Evolutionary conservation across 2,113 vertebrate genomes (phyloP).

Genomic region (Odobenus rosmarus): DNA sequence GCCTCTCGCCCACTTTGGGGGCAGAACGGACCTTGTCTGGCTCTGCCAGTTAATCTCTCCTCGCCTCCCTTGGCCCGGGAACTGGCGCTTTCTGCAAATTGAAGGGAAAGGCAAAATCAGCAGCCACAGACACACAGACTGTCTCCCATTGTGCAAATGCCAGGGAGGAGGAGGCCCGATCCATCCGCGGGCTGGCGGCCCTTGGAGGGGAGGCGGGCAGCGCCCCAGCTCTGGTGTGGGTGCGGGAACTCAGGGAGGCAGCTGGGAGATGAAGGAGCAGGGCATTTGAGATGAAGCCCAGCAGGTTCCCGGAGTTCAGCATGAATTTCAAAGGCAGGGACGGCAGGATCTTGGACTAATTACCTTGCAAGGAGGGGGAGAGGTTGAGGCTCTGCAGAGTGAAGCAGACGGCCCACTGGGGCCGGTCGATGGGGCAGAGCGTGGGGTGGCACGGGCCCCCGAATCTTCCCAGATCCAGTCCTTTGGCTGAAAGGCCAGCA

Average conservation of each 20-base stretch:
- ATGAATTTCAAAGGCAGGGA: slow-evolving; percentile 72
- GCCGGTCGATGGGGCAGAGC: accelerated
- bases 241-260: slow-evolving; percentile 21
- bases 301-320: slow-evolving; percentile 34
- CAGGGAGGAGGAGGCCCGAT: not conserved
- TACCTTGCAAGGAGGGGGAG: not conserved
- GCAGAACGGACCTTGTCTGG: accelerated
- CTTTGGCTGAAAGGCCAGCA: not conserved
- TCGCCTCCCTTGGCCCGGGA: not conserved
- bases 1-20: not conserved
- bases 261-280: slow-evolving; percentile 62
- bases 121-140: not conserved
- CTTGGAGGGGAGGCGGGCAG: not conserved
- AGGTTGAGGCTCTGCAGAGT: not conserved
- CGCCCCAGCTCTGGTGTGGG: not conserved
- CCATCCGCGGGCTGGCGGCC: not conserved
- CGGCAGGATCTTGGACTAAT: slow-evolving; percentile 49
- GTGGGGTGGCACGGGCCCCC: accelerated
- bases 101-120: not conserved
- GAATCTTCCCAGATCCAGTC: accelerated
- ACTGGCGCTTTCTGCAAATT: not conserved
- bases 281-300: slow-evolving; percentile 63
- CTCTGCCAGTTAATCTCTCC: slow-evolving; percentile 31
- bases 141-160: not conserved
- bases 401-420: accelerated